Conservation (phyloP, 1,140 invertebrate species). For the Vanessa tameamea region DNA sequence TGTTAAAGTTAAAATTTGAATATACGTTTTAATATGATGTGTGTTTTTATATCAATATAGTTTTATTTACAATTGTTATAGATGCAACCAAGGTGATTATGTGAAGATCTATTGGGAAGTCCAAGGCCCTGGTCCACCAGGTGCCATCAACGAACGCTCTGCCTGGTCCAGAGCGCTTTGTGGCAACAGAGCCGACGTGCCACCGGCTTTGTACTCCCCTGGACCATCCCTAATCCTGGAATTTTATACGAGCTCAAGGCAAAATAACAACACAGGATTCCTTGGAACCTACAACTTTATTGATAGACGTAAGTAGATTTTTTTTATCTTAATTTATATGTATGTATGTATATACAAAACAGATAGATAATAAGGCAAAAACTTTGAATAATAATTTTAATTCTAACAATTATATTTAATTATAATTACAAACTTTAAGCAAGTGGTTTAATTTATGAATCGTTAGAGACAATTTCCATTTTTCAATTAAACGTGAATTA, state of each 20-base stretch:
- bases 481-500: no score
- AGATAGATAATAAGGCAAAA: no score
- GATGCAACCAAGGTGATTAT: conserved; percentile 89
- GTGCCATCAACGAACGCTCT: conserved; percentile 89
- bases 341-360: no score
- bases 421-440: no score
- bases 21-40: background rate
- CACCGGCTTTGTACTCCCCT: conserved; percentile 90
- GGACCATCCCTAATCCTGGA: conserved; percentile 90
- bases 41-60: background rate
- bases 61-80: conserved; percentile 71
- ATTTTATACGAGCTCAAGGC: conserved; percentile 85
- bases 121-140: conserved; percentile 81
- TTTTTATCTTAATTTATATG: background rate
- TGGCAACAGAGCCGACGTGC: conserved; percentile 86
- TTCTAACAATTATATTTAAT: no score
- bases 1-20: no score
- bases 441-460: no score
- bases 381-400: no score
- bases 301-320: conserved; percentile 86
- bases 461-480: no score
- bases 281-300: conserved; percentile 90
- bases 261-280: conserved; percentile 87
- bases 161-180: conserved; percentile 89
- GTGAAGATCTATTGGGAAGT: conserved; percentile 87